Conservation (phyloP, 2,888 invertebrate genomes). For the Himalopsyche tibetana region DNA sequence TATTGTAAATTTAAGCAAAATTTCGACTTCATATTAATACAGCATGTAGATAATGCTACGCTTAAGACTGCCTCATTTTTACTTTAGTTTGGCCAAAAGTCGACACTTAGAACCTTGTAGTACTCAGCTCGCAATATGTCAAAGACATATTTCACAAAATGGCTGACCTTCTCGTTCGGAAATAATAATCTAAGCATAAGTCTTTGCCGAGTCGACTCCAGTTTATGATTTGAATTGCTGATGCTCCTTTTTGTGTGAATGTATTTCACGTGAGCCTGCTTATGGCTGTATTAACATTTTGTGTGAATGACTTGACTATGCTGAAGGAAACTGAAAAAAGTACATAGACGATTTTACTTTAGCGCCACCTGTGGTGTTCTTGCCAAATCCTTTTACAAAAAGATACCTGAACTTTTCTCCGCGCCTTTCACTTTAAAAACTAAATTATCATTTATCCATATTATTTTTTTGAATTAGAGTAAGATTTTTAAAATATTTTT, state of each 20-base stretch:
- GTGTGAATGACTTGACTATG: neutral
- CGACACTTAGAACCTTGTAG: too few species aligned
- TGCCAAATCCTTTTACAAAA: neutral
- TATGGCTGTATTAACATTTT: neutral
- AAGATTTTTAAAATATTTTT: too few species aligned
- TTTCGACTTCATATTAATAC: too few species aligned
- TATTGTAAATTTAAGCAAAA: too few species aligned
- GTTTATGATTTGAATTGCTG: constrained; percentile 38
- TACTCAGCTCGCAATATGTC: too few species aligned
- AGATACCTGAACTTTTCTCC: neutral
- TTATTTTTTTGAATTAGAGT: too few species aligned
- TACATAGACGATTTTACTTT: neutral
- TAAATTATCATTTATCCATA: too few species aligned
- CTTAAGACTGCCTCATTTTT: too few species aligned
- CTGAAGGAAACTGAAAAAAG: neutral
- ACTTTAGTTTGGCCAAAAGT: too few species aligned
- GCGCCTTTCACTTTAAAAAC: neutral
- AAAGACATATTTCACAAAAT: neutral
- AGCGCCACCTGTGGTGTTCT: constrained; percentile 31
- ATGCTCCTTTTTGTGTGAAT: constrained; percentile 10
- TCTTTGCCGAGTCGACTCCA: neutral
- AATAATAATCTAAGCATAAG: constrained; percentile 4
- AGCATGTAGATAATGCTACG: too few species aligned
- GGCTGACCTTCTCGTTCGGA: neutral
- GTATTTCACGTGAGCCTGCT: neutral